Conservation (phyloP, 2,888 invertebrate species). For the Lycia hirtaria region DNA sequence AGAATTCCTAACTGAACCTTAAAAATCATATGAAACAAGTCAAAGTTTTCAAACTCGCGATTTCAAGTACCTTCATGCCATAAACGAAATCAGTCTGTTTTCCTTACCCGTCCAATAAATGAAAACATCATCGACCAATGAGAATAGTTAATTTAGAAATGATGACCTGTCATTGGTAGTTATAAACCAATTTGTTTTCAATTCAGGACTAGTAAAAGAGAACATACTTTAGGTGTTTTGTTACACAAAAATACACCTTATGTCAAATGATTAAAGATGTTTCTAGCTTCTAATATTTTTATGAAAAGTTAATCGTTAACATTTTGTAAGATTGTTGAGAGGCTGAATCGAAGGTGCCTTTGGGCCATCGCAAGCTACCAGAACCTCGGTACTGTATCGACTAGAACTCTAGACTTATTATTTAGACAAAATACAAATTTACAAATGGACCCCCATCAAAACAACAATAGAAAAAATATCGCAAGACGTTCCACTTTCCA, state of each 20-base stretch:
- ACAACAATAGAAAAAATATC: no score
- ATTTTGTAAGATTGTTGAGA: slow-evolving; percentile 22
- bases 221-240: background rate
- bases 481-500: no score
- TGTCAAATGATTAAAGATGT: background rate
- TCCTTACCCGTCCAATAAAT: no score
- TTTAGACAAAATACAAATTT: no score
- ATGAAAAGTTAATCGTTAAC: slow-evolving; percentile 4
- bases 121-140: no score
- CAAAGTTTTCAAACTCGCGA: no score
- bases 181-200: background rate
- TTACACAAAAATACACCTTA: background rate
- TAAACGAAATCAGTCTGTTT: no score
- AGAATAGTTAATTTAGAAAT: no score
- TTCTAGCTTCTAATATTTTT: slow-evolving; percentile 8
- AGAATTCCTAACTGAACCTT: no score
- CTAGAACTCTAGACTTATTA: background rate
- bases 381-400: background rate
- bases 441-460: background rate
- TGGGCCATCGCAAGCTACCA: slow-evolving; percentile 1
- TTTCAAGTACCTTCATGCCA: no score
- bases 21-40: no score
- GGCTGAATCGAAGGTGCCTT: slow-evolving; percentile 81
- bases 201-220: background rate
- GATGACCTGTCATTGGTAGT: background rate